A percentile compares a stretch with the other conserved stretches of the same genome.
phyloP scores from a whole-genome alignment of 2,113 vertebrate genomes.

The Coturnix japonica region DNA sequence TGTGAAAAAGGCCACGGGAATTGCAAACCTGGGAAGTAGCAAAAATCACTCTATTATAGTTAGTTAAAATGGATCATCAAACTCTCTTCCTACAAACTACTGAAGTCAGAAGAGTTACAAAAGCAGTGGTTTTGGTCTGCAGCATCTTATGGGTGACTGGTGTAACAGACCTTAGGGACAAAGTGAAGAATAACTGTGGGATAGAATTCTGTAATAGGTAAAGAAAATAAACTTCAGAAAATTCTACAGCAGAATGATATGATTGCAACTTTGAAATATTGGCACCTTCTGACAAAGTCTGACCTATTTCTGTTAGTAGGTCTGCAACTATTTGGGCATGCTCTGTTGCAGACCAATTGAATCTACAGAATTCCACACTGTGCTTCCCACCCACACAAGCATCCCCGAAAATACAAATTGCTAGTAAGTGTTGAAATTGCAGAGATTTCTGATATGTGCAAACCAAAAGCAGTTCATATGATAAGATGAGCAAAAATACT shows the following conservation, averaged over 20 bases:
- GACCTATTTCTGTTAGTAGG: not conserved
- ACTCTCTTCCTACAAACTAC: not conserved
- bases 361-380: rapidly evolving
- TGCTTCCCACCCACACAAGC: not conserved
- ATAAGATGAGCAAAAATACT: not conserved
- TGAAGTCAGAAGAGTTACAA: not conserved
- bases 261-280: not conserved
- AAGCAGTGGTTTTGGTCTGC: not conserved
- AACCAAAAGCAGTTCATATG: not conserved
- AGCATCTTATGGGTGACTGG: not conserved
- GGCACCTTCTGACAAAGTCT: not conserved
- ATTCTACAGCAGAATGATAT: not conserved
- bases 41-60: not conserved
- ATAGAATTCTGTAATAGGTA: not conserved
- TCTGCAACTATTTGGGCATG: not conserved
- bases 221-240: not conserved
- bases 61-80: not conserved
- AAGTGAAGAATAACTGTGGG: not conserved
- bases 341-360: not conserved
- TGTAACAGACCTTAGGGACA: not conserved
- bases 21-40: not conserved
- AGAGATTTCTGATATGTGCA: not conserved
- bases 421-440: not conserved
- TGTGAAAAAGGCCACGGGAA: not conserved
- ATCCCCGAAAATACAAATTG: not conserved